Percentiles rank a stretch among this genome's conserved stretches.
Conservation (phyloP, 2,888 invertebrate species). For the Cylloceria caligata region DNA sequence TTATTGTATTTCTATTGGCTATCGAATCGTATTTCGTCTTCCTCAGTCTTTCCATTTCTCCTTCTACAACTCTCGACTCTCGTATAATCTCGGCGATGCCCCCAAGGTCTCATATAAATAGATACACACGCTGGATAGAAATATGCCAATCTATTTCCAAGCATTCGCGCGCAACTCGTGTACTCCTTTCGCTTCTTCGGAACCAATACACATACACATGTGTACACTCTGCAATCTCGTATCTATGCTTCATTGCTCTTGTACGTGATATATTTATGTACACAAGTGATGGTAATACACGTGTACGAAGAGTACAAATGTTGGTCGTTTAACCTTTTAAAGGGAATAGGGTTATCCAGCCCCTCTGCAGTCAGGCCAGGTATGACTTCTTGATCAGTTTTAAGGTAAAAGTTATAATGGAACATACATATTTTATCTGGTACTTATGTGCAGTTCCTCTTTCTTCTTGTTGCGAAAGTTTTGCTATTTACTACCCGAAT, state of each 20-base stretch:
- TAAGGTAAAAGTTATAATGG: no score
- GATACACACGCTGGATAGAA: constrained; percentile 38
- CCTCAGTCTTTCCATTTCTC: not conserved
- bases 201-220: not conserved
- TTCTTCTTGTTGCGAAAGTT: no score
- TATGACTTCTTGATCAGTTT: no score
- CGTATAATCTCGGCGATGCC: constrained; percentile 26
- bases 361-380: no score
- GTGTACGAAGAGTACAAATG: not conserved
- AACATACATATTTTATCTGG: no score
- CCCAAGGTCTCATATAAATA: constrained; percentile 59
- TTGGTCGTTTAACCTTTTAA: not conserved
- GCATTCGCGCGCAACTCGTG: constrained; percentile 14
- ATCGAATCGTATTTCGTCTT: constrained; percentile 4
- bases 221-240: not conserved
- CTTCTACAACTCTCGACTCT: constrained; percentile 8
- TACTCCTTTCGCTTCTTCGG: constrained; percentile 4
- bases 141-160: constrained; percentile 58
- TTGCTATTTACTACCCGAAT: no score
- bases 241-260: constrained; percentile 12
- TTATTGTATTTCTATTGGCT: constrained; percentile 6
- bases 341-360: no score
- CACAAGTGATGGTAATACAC: not conserved
- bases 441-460: no score
- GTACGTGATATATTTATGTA: constrained; percentile 32